Conservation (phyloP, 1,140 invertebrate genomes). For the Drusus annulatus region DNA sequence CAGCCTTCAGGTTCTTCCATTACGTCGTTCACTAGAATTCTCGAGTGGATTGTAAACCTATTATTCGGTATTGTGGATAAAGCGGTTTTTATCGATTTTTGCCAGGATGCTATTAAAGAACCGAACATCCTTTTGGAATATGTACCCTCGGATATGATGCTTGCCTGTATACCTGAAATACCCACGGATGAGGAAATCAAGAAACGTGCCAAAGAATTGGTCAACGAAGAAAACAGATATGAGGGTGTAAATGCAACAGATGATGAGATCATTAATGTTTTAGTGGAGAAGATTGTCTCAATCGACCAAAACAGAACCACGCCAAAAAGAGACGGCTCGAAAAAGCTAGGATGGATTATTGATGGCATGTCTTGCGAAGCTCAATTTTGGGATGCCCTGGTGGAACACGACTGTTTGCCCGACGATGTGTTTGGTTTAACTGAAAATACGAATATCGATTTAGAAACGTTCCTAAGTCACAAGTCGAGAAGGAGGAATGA, state of each 20-base stretch:
- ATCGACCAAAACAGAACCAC: conserved; percentile 63
- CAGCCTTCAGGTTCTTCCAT: background rate
- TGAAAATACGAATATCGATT: conserved; percentile 68
- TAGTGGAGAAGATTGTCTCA: conserved; percentile 63
- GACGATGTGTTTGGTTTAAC: conserved; percentile 71
- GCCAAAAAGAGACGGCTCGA: conserved; percentile 58
- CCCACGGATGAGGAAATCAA: conserved; percentile 14
- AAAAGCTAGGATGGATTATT: conserved; percentile 71
- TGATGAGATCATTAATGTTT: conserved; percentile 65
- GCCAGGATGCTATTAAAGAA: conserved; percentile 5
- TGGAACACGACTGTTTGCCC: conserved; percentile 65
- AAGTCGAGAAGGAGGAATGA: conserved; percentile 25
- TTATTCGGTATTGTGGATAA: background rate
- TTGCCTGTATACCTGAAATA: background rate
- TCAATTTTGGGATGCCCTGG: conserved; percentile 68
- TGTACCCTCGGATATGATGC: background rate
- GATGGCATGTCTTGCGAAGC: conserved; percentile 71
- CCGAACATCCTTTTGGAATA: conserved; percentile 24
- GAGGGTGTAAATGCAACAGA: conserved; percentile 60
- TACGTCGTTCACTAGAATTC: background rate
- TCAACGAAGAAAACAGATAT: conserved; percentile 7
- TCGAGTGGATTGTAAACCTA: background rate
- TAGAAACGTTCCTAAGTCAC: conserved; percentile 63
- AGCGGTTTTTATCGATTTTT: background rate
- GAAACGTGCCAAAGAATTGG: background rate